These are phyloP conservation scores for Drosophila neutralis DNA, from an alignment of 2,888 invertebrate genomes.

Conservation along the genomic window DNA sequence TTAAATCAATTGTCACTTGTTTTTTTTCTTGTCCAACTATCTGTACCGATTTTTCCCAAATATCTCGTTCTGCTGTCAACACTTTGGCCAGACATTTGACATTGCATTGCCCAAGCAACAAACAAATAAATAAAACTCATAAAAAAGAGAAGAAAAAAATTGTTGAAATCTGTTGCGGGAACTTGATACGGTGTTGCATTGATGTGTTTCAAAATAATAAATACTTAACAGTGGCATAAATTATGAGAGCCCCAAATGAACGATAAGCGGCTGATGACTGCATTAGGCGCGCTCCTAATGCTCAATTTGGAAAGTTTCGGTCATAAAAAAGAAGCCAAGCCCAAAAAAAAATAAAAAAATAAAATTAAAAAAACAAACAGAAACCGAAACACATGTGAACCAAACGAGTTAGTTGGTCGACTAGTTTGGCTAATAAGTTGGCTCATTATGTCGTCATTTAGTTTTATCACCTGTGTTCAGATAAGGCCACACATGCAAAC, in stretches of 20 bases:
- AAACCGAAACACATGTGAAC: conserved; percentile 1
- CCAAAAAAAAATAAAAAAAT: background rate
- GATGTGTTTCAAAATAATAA: conserved; percentile 45
- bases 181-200: conserved; percentile 38
- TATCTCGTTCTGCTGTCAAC: conserved; percentile 61
- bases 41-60: conserved; percentile 5
- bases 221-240: conserved; percentile 46
- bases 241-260: conserved; percentile 45
- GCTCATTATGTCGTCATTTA: conserved; percentile 30
- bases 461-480: conserved; percentile 57
- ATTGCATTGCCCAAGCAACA: conserved; percentile 46
- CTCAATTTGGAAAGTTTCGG: conserved; percentile 52
- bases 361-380: conserved; percentile 1
- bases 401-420: conserved; percentile 42
- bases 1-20: conserved; percentile 4
- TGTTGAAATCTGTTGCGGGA: conserved; percentile 14
- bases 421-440: conserved; percentile 27
- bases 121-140: conserved; percentile 60
- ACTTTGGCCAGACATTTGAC: conserved; percentile 63
- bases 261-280: conserved; percentile 67
- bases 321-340: conserved; percentile 30
- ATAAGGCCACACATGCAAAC: conserved; percentile 59
- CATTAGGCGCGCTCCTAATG: conserved; percentile 53
- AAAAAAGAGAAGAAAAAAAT: conserved; percentile 38
- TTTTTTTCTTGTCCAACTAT: conserved; percentile 20